Conservation (phyloP, 2,888 invertebrate genomes). For the Lacanobia oleracea region DNA sequence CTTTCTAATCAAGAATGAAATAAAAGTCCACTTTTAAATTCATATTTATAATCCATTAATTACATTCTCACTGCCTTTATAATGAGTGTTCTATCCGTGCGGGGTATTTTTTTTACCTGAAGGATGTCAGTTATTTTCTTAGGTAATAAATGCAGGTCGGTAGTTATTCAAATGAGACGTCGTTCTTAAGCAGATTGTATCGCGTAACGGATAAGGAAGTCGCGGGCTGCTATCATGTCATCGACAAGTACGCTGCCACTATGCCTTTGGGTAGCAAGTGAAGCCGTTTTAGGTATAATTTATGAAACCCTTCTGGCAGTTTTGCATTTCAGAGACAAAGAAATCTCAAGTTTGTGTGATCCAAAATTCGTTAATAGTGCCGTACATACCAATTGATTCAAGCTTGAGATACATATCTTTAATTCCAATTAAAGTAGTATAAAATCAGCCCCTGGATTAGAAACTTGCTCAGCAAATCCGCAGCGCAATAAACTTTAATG, state of each 20-base stretch:
- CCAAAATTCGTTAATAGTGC: not conserved
- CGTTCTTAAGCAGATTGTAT: slow-evolving; percentile 81
- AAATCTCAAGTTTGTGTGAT: slow-evolving; percentile 8
- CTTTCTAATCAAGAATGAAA: slow-evolving; percentile 68
- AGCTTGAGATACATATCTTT: slow-evolving; percentile 1
- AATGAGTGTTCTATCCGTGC: slow-evolving; percentile 61
- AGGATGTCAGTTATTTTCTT: slow-evolving; percentile 77
- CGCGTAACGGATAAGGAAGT: slow-evolving; percentile 87
- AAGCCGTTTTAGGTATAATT: slow-evolving; percentile 20
- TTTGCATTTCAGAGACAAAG: not conserved
- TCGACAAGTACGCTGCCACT: slow-evolving; percentile 74
- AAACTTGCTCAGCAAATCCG: slow-evolving; percentile 42
- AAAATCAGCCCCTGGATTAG: slow-evolving; percentile 42
- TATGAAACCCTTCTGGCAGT: slow-evolving; percentile 5
- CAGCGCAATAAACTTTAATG: slow-evolving; percentile 63
- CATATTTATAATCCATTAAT: slow-evolving; percentile 69
- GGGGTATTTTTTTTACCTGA: slow-evolving; percentile 71
- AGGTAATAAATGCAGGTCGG: slow-evolving; percentile 78
- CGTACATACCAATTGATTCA: not conserved
- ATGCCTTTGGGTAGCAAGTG: slow-evolving; percentile 62
- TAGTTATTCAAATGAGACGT: slow-evolving; percentile 87
- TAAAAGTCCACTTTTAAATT: slow-evolving; percentile 64
- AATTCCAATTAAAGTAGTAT: slow-evolving; percentile 32
- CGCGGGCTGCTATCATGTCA: slow-evolving; percentile 80
- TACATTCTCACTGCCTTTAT: slow-evolving; percentile 66